Conservation (phyloP, 2,888 invertebrate genomes). For the Psococerastis gibbosa region DNA sequence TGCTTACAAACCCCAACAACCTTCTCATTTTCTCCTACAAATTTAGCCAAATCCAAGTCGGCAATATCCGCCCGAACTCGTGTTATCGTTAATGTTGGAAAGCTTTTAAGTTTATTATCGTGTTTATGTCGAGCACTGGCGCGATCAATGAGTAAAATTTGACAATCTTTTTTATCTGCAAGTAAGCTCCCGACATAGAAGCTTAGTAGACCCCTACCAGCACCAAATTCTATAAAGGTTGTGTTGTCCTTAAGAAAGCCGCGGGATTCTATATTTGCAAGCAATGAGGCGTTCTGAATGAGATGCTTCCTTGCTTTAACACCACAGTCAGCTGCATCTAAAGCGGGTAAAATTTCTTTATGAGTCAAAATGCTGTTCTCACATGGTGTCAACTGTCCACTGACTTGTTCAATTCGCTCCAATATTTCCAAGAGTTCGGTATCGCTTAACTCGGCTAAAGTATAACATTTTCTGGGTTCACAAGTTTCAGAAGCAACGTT, state of each 20-base stretch:
- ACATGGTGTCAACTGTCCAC: background rate
- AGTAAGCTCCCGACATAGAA: conserved; percentile 27
- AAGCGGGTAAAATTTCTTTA: background rate
- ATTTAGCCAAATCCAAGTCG: conserved; percentile 24
- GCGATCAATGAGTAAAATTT: conserved; percentile 26
- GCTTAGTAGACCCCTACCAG: conserved; percentile 28
- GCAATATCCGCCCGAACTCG: conserved; percentile 28
- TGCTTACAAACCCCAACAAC: conserved; percentile 29
- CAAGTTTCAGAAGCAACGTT: background rate
- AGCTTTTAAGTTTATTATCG: conserved; percentile 19
- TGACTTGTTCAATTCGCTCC: background rate
- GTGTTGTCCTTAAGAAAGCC: conserved; percentile 22
- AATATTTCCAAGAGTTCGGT: background rate
- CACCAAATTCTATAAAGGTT: conserved; percentile 28
- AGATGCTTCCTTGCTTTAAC: conserved; percentile 23
- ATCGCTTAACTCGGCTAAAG: background rate
- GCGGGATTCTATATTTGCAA: conserved; percentile 24
- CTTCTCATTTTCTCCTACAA: conserved; percentile 16
- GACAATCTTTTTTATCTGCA: conserved; percentile 19
- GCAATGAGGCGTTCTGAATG: conserved; percentile 27
- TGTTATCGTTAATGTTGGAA: conserved; percentile 19
- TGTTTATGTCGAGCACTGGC: conserved; percentile 28
- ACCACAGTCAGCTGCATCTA: conserved; percentile 12
- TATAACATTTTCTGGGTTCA: background rate
- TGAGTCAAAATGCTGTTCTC: background rate